phyloP scores from a whole-genome alignment of 1,140 invertebrate species.

The Gonatopus flavifemur region DNA sequence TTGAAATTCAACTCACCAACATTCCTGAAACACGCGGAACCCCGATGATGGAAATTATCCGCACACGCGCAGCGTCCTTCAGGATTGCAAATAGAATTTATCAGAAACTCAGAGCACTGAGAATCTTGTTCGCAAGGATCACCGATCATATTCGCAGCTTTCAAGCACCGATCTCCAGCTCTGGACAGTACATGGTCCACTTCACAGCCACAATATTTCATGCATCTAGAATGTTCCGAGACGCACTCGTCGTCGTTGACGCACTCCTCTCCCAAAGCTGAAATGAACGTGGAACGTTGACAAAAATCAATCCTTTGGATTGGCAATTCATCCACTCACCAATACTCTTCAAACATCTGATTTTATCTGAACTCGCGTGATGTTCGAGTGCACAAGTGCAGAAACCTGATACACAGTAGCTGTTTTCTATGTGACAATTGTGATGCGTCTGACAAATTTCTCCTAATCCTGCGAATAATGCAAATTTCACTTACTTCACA shows the following conservation, averaged over 20 bases:
- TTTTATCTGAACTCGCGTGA: slow-evolving; percentile 38
- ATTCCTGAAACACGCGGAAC: slow-evolving; percentile 34
- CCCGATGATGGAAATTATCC: slow-evolving; percentile 35
- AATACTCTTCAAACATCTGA: slow-evolving; percentile 36
- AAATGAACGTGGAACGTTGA: not conserved
- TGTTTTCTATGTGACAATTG: slow-evolving; percentile 45
- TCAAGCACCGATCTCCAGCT: slow-evolving; percentile 37
- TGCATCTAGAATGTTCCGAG: slow-evolving; percentile 36
- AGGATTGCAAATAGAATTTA: slow-evolving; percentile 29
- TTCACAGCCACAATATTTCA: slow-evolving; percentile 38
- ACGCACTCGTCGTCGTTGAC: slow-evolving; percentile 41
- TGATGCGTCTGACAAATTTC: slow-evolving; percentile 33
- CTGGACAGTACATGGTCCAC: slow-evolving; percentile 37
- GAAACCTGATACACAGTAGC: slow-evolving; percentile 36
- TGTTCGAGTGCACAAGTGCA: slow-evolving; percentile 39
- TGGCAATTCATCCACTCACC: slow-evolving; percentile 27
- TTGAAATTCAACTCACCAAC: slow-evolving; percentile 41
- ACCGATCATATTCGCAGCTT: slow-evolving; percentile 37
- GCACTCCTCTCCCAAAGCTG: slow-evolving; percentile 39
- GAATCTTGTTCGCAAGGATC: slow-evolving; percentile 42
- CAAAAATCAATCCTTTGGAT: not conserved
- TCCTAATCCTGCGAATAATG: slow-evolving; percentile 34
- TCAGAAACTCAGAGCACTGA: slow-evolving; percentile 41
- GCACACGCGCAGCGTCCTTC: slow-evolving; percentile 37
- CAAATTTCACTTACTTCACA: slow-evolving; percentile 3